Percentiles rank a stretch among this genome's conserved stretches.
Evolutionary conservation across 2,113 vertebrate species (phyloP).

Genomic region (Cricetomys ansorgei): DNA sequence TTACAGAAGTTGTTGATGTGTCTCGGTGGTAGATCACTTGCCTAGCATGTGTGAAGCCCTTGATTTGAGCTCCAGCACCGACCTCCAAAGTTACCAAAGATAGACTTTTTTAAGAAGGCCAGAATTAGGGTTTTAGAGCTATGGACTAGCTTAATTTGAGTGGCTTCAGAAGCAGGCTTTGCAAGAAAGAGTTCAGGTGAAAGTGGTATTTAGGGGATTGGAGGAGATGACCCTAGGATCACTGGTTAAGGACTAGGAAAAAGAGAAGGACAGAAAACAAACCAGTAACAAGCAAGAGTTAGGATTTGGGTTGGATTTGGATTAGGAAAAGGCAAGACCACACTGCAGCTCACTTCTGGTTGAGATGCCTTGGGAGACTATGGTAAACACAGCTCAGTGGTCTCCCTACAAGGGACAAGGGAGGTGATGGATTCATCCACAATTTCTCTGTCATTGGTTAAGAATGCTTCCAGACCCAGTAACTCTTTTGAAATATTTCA

Average conservation of each 20-base stretch:
- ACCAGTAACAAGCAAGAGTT: background rate
- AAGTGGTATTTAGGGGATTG: background rate
- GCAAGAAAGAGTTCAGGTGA: background rate
- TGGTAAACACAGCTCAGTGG: background rate
- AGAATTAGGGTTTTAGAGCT: constrained; percentile 16
- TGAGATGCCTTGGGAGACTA: background rate
- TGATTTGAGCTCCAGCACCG: background rate
- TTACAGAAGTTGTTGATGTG: background rate
- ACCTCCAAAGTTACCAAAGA: background rate
- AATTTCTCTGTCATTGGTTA: background rate
- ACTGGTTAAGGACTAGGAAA: background rate
- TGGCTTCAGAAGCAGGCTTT: background rate
- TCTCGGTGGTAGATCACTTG: background rate
- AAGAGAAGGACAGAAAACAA: constrained; percentile 17
- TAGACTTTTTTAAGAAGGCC: background rate
- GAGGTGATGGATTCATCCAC: background rate
- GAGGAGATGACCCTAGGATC: background rate
- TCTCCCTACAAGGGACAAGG: background rate
- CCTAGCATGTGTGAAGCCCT: background rate
- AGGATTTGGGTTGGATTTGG: background rate
- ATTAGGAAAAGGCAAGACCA: background rate
- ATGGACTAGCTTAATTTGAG: background rate
- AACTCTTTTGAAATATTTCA: background rate
- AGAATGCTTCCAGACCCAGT: constrained; percentile 29
- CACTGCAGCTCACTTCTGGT: background rate